These are phyloP conservation scores for Danaus melanippus DNA, from an alignment of 1,140 invertebrate species.

Conservation along the genomic window DNA sequence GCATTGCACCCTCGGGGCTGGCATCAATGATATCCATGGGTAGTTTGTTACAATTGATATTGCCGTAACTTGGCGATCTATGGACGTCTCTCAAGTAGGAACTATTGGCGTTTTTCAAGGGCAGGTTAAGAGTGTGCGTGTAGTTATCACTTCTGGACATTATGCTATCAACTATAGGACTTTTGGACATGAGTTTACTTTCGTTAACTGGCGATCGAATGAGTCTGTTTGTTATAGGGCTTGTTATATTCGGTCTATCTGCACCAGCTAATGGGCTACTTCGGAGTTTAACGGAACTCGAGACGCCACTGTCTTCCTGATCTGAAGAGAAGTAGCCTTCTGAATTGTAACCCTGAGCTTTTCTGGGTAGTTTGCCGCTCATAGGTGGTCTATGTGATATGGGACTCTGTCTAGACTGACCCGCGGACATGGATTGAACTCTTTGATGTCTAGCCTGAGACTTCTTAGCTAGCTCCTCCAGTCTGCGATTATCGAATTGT, in stretches of 20 bases:
- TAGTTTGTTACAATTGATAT: conserved; percentile 49
- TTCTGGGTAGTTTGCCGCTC: conserved; percentile 73
- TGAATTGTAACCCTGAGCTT: conserved; percentile 76
- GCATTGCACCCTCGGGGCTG: conserved; percentile 68
- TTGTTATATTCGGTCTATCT: conserved; percentile 34
- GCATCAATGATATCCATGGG: conserved; percentile 61
- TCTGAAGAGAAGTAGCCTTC: conserved; percentile 81
- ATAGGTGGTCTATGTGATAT: conserved; percentile 71
- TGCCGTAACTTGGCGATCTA: conserved; percentile 53
- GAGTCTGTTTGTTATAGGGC: conserved; percentile 42
- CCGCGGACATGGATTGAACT: conserved; percentile 78
- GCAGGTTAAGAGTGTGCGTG: conserved; percentile 63
- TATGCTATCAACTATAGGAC: conserved; percentile 69
- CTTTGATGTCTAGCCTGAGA: conserved; percentile 79
- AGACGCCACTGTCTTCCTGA: conserved; percentile 73
- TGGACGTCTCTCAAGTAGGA: conserved; percentile 62
- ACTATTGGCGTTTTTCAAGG: conserved; percentile 65
- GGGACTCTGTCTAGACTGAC: conserved; percentile 44
- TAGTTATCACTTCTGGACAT: conserved; percentile 70
- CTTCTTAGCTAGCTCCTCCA: conserved; percentile 79
- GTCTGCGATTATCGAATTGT: conserved; percentile 73
- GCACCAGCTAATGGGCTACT: conserved; percentile 47
- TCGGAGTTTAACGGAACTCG: conserved; percentile 49
- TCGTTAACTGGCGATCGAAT: conserved; percentile 50
- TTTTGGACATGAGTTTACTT: conserved; percentile 61